Evolutionary conservation across 2,113 vertebrate genomes (phyloP).

Genomic region (Rhinoderma darwinii): DNA sequence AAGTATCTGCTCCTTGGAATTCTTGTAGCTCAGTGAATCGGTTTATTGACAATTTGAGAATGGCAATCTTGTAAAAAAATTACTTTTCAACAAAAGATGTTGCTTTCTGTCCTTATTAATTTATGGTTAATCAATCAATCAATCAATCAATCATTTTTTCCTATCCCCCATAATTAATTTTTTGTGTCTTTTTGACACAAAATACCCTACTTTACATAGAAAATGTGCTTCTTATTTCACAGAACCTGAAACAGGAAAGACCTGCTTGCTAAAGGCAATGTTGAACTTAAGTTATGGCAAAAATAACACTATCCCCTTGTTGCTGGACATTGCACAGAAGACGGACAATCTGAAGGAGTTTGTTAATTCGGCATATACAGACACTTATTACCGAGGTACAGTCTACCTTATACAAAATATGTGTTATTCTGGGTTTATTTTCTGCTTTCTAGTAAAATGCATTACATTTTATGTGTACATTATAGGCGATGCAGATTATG

Average conservation of each 20-base stretch:
- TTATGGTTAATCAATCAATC: background rate
- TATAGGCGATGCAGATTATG: too few relatives aligned
- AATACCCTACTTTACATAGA: background rate
- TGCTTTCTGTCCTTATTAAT: too few relatives aligned
- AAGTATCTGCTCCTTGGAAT: too few relatives aligned
- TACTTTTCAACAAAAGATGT: too few relatives aligned
- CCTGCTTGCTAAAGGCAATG: conserved; percentile 89
- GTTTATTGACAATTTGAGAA: too few relatives aligned
- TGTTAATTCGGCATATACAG: conserved; percentile 86
- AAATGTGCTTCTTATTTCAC: conserved; percentile 47
- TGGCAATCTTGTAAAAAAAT: too few relatives aligned
- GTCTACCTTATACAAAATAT: background rate
- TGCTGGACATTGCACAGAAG: conserved; percentile 85
- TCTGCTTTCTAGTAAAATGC: too few relatives aligned
- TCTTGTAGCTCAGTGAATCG: too few relatives aligned
- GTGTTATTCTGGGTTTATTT: background rate
- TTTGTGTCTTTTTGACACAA: background rate
- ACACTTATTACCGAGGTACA: conserved; percentile 89
- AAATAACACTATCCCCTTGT: conserved; percentile 82
- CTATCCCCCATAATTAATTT: too few relatives aligned
- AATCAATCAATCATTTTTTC: too few relatives aligned
- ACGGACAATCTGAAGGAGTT: conserved; percentile 82
- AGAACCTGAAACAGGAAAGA: conserved; percentile 92
- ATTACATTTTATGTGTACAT: too few relatives aligned
- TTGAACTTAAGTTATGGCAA: conserved; percentile 83